Conservation (phyloP, 53 echinoderm and acorn worm species). For the Mesocentrotus franciscanus region DNA sequence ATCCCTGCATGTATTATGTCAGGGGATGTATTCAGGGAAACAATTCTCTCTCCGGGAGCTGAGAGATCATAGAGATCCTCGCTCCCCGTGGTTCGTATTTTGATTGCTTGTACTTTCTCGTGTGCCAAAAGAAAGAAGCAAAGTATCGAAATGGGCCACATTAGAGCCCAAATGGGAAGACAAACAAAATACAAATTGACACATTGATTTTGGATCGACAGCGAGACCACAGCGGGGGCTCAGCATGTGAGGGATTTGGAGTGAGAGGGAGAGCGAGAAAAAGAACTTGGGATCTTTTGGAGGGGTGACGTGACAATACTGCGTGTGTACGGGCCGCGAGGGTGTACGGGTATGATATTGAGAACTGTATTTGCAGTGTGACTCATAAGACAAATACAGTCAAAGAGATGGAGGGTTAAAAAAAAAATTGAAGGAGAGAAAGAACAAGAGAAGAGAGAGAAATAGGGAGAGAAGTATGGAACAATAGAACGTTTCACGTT, state of each 20-base stretch:
- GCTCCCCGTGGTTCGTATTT: constrained; percentile 55
- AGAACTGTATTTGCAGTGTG: constrained; percentile 58
- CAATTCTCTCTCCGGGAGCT: not conserved
- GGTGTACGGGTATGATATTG: constrained; percentile 43
- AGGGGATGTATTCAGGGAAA: constrained; percentile 29
- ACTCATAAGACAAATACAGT: constrained; percentile 59
- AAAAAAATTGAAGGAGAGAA: constrained; percentile 11
- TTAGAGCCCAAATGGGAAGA: constrained; percentile 62
- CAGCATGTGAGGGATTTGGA: constrained; percentile 45
- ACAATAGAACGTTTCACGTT: constrained; percentile 61
- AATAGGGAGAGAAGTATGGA: not conserved
- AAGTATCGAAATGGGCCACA: constrained; percentile 62
- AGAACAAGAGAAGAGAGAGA: not conserved
- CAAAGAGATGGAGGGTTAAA: not conserved
- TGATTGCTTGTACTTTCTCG: constrained; percentile 52
- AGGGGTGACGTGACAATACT: constrained; percentile 56
- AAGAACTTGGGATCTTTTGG: not conserved
- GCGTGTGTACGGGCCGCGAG: constrained; percentile 23
- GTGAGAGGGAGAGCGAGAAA: constrained; percentile 24
- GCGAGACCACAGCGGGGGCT: constrained; percentile 46
- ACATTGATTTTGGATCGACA: constrained; percentile 53
- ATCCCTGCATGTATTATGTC: constrained; percentile 37
- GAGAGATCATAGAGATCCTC: not conserved
- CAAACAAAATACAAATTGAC: constrained; percentile 61
- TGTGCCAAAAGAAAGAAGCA: constrained; percentile 60